These are phyloP conservation scores for Drosophila nr. perissopoda DNA, from an alignment of 2,888 invertebrate genomes.

Conservation along the genomic window DNA sequence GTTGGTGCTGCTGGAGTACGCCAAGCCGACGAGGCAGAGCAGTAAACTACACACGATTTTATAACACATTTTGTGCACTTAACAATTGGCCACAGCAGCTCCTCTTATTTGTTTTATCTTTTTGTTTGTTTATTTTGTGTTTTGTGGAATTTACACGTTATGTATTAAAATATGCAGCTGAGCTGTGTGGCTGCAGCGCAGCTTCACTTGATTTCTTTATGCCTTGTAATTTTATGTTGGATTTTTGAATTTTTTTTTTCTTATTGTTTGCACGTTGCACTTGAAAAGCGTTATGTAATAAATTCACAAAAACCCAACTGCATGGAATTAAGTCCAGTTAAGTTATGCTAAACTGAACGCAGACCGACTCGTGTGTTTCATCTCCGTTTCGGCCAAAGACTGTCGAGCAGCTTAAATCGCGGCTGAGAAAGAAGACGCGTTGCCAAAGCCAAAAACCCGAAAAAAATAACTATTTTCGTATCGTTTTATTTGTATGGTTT, in stretches of 20 bases:
- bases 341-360: slow-evolving; percentile 21
- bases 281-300: slow-evolving; percentile 61
- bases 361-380: slow-evolving; percentile 76
- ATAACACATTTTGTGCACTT: slow-evolving; percentile 53
- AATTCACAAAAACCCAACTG: slow-evolving; percentile 20
- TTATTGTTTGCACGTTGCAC: slow-evolving; percentile 55
- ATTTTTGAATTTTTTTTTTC: slow-evolving; percentile 18
- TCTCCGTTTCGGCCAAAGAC: slow-evolving; percentile 83
- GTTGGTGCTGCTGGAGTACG: slow-evolving; percentile 51
- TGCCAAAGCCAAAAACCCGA: slow-evolving; percentile 53
- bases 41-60: slow-evolving; percentile 69
- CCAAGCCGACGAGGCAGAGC: slow-evolving; percentile 54
- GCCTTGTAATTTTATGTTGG: slow-evolving; percentile 17
- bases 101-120: slow-evolving; percentile 27
- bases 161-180: slow-evolving; percentile 72
- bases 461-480: slow-evolving; percentile 32
- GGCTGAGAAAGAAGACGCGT: slow-evolving; percentile 83
- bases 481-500: slow-evolving; percentile 33
- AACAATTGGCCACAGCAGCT: slow-evolving; percentile 34
- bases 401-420: slow-evolving; percentile 73
- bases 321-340: slow-evolving; percentile 10
- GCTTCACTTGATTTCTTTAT: slow-evolving; percentile 44
- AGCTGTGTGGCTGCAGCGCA: slow-evolving; percentile 34
- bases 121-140: slow-evolving; percentile 9
- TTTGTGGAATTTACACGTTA: slow-evolving; percentile 42